Evolutionary conservation across 2,113 vertebrate species (phyloP).

Genomic region (Asarcornis scutulata): DNA sequence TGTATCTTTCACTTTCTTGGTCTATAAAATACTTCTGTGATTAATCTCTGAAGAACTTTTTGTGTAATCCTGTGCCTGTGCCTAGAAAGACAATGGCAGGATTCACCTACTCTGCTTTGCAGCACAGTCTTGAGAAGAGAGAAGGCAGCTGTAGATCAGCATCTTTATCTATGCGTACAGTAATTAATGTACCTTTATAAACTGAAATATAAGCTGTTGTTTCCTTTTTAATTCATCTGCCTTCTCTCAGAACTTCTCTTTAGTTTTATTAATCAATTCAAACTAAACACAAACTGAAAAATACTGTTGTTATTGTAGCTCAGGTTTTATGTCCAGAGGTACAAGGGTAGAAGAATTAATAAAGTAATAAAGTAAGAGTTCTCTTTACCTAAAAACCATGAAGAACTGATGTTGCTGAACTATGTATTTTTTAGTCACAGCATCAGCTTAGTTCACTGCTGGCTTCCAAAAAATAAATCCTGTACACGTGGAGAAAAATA

Average conservation of each 20-base stretch:
- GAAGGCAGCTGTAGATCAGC: slow-evolving; percentile 16
- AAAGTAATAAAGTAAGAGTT: neutral
- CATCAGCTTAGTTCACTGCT: neutral
- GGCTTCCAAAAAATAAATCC: neutral
- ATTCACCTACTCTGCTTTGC: neutral
- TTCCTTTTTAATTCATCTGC: neutral
- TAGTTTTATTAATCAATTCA: neutral
- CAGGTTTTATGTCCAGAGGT: neutral
- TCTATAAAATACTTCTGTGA: neutral
- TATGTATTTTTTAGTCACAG: neutral
- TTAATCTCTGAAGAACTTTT: neutral
- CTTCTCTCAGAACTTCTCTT: neutral
- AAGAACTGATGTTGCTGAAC: neutral
- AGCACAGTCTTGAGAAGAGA: neutral
- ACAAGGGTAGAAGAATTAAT: neutral
- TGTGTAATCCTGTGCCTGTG: neutral
- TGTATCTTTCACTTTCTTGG: too few species aligned
- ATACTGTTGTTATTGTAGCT: neutral
- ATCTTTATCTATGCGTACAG: slow-evolving; percentile 16
- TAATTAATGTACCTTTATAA: slow-evolving; percentile 35
- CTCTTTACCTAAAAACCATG: neutral
- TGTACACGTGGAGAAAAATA: neutral
- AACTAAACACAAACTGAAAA: neutral
- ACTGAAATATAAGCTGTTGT: slow-evolving; percentile 13
- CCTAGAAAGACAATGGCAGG: neutral